phyloP scores from a whole-genome alignment of 2,113 vertebrate genomes.

The Vulpes ferrilata region DNA sequence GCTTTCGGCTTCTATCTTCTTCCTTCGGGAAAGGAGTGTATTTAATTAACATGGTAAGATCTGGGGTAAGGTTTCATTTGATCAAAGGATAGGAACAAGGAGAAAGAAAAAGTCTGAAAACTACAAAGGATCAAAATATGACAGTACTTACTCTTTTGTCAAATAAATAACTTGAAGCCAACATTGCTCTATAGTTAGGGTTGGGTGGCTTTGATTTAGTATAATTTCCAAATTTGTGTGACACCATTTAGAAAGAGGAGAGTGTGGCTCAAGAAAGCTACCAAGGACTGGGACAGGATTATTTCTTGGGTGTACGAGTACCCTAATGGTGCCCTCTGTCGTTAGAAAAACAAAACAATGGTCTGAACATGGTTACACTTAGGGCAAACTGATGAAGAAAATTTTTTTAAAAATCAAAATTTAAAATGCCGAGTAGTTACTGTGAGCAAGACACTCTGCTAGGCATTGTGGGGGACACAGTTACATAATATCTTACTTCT shows the following conservation, averaged over 20 bases:
- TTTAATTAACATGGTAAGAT: not conserved
- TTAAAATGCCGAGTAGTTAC: not conserved
- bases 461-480: not conserved
- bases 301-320: not conserved
- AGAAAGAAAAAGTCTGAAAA: conserved; percentile 69
- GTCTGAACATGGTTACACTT: not conserved
- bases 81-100: conserved; percentile 15
- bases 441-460: not conserved
- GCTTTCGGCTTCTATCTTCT: not conserved
- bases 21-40: not conserved
- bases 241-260: conserved; percentile 37
- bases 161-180: conserved; percentile 45
- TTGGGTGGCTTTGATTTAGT: not conserved
- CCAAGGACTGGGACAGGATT: not conserved
- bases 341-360: conserved; percentile 40
- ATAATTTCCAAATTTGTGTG: not conserved
- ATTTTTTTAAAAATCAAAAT: conserved; percentile 12
- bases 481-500: not conserved
- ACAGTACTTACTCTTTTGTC: conserved; percentile 46
- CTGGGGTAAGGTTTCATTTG: not conserved
- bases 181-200: not conserved
- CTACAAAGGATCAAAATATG: conserved; percentile 59
- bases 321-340: conserved; percentile 40
- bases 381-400: not conserved
- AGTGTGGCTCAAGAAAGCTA: conserved; percentile 14